Percentiles rank a stretch among this genome's conserved stretches.
These are phyloP conservation scores for Lepidochitona cinerea DNA, from an alignment of 2,888 invertebrate species.

Conservation along the genomic window DNA sequence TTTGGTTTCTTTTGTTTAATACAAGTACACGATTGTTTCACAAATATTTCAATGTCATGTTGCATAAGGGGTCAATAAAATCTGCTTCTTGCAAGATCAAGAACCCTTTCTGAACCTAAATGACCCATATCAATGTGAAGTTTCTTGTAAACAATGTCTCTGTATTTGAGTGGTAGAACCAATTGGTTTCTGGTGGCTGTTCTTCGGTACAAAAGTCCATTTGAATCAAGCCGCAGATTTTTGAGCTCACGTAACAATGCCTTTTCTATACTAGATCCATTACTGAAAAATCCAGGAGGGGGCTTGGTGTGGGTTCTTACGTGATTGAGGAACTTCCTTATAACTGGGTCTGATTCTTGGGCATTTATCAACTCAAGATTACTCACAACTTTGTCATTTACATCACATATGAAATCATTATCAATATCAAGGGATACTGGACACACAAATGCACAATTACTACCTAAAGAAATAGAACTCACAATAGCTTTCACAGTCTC, in stretches of 20 bases:
- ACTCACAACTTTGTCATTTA: too few relatives aligned
- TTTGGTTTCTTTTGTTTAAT: slow-evolving; percentile 5
- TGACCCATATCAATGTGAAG: slow-evolving; percentile 6
- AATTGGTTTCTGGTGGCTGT: not conserved
- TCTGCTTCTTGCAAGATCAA: not conserved
- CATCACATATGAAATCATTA: too few relatives aligned
- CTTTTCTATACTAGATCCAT: not conserved
- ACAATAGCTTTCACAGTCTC: too few relatives aligned
- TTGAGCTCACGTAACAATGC: not conserved
- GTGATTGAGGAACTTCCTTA: not conserved
- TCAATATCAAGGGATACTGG: too few relatives aligned
- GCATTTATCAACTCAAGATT: too few relatives aligned
- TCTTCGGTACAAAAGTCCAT: not conserved
- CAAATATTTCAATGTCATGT: not conserved
- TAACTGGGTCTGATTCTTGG: slow-evolving; percentile 4
- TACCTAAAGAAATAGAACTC: too few relatives aligned
- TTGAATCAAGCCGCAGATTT: not conserved
- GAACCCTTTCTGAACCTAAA: slow-evolving; percentile 7
- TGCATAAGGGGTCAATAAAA: slow-evolving; percentile 14
- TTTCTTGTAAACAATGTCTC: not conserved
- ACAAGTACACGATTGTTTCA: not conserved
- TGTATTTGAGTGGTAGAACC: not conserved
- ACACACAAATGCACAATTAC: too few relatives aligned
- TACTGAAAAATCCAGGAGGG: not conserved
- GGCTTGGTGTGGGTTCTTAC: not conserved